These are phyloP conservation scores for Monochamus saltuarius DNA, from an alignment of 1,140 invertebrate species.

Conservation along the genomic window DNA sequence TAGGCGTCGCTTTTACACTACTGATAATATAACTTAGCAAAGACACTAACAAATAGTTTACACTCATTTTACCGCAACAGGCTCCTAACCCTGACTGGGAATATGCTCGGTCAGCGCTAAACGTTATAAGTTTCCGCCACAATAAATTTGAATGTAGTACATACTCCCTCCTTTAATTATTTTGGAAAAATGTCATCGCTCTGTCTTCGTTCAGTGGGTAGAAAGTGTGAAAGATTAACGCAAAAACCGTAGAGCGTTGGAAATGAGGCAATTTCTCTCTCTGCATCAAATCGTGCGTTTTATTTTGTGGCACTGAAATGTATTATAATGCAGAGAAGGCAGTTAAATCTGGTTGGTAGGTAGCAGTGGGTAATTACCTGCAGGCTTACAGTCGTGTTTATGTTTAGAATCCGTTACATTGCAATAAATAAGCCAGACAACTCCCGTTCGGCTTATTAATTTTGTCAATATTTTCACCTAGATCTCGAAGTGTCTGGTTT, in stretches of 20 bases:
- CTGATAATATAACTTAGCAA: conserved; percentile 6
- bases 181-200: conserved; percentile 24
- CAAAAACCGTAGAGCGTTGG: conserved; percentile 18
- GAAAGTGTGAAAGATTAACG: conserved; percentile 26
- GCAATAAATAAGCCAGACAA: too few relatives aligned
- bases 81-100: conserved; percentile 32
- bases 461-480: too few relatives aligned
- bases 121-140: conserved; percentile 39
- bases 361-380: too few relatives aligned
- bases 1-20: not conserved
- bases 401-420: too few relatives aligned
- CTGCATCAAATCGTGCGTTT: conserved; percentile 9
- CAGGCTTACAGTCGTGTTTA: too few relatives aligned
- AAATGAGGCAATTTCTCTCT: conserved; percentile 20
- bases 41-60: conserved; percentile 16
- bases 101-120: conserved; percentile 18
- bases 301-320: too few relatives aligned
- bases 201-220: conserved; percentile 24
- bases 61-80: conserved; percentile 24
- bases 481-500: too few relatives aligned
- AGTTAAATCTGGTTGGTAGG: too few relatives aligned
- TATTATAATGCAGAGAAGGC: too few relatives aligned
- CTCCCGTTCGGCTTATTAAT: too few relatives aligned
- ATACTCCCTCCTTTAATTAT: conserved; percentile 28
- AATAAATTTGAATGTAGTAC: conserved; percentile 39